These are phyloP conservation scores for Hesperophylax magnus DNA, from an alignment of 1,140 invertebrate species.

Conservation along the genomic window DNA sequence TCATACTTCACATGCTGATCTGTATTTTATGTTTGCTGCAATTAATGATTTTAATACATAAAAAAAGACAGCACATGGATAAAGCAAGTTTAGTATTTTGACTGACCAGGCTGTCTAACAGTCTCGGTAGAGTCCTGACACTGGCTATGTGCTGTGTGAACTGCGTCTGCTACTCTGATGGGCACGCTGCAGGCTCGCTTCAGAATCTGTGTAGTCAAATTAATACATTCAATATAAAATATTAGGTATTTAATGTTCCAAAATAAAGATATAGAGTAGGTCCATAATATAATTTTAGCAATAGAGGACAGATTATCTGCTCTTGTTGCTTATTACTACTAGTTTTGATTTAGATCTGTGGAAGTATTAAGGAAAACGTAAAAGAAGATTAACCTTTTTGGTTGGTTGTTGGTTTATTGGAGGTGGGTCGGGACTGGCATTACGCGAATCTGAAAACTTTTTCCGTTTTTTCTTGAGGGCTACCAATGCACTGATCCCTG, in stretches of 20 bases:
- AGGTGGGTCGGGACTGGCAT: slow-evolving; percentile 73
- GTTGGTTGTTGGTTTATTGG: slow-evolving; percentile 62
- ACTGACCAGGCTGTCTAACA: slow-evolving; percentile 42
- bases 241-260: too few relatives aligned
- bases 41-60: too few relatives aligned
- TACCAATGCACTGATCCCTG: slow-evolving; percentile 74
- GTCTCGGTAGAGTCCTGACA: slow-evolving; percentile 53
- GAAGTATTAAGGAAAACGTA: not conserved
- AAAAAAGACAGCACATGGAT: too few relatives aligned
- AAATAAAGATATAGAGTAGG: too few relatives aligned
- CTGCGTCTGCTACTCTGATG: slow-evolving; percentile 68
- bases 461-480: slow-evolving; percentile 83
- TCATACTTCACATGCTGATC: too few relatives aligned
- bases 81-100: too few relatives aligned
- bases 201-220: slow-evolving; percentile 62
- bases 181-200: slow-evolving; percentile 77
- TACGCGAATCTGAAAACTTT: slow-evolving; percentile 83
- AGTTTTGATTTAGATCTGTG: too few relatives aligned
- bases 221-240: too few relatives aligned
- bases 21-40: too few relatives aligned
- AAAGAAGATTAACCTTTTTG: slow-evolving; percentile 57
- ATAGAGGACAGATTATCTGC: too few relatives aligned
- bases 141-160: slow-evolving; percentile 52
- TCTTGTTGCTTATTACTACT: too few relatives aligned
- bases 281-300: too few relatives aligned